Evolutionary conservation across 2,888 invertebrate genomes (phyloP).

Genomic region (Ellobium chinense): DNA sequence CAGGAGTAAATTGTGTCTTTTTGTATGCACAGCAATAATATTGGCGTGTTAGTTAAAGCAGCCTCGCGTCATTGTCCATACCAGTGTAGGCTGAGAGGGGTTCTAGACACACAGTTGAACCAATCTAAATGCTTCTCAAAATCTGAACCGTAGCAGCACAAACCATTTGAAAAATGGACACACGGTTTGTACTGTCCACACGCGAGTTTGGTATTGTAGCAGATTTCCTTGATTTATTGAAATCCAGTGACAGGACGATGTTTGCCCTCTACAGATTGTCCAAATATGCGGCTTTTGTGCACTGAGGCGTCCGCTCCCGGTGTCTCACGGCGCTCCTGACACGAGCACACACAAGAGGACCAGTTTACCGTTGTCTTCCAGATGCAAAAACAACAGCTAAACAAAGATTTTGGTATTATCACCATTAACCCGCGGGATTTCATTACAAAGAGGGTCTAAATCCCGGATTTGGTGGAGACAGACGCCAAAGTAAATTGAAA

Average conservation of each 20-base stretch:
- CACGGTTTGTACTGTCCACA: not conserved
- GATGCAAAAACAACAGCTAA: not conserved
- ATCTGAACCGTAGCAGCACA: not conserved
- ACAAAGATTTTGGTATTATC: not conserved
- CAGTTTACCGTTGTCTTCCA: not conserved
- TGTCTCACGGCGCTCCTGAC: not conserved
- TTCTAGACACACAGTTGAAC: not conserved
- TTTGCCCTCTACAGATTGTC: not conserved
- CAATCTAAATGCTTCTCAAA: not conserved
- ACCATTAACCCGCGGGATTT: not conserved
- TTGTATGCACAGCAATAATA: not conserved
- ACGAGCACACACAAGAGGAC: not conserved
- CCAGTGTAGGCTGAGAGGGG: not conserved
- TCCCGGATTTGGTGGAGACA: not conserved
- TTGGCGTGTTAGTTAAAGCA: not conserved
- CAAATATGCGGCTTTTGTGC: not conserved
- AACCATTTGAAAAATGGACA: not conserved
- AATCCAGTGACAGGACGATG: not conserved
- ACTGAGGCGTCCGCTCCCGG: not conserved
- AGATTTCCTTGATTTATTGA: not conserved
- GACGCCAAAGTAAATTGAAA: not conserved
- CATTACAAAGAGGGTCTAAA: not conserved
- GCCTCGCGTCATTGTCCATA: not conserved
- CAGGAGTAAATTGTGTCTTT: not conserved
- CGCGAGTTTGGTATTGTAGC: not conserved